Evolutionary conservation across 2,797 vertebrate genomes (phyloP), one percentile per base, ranked within the genome.

Genomic region (Hirundo rustica): DNA sequence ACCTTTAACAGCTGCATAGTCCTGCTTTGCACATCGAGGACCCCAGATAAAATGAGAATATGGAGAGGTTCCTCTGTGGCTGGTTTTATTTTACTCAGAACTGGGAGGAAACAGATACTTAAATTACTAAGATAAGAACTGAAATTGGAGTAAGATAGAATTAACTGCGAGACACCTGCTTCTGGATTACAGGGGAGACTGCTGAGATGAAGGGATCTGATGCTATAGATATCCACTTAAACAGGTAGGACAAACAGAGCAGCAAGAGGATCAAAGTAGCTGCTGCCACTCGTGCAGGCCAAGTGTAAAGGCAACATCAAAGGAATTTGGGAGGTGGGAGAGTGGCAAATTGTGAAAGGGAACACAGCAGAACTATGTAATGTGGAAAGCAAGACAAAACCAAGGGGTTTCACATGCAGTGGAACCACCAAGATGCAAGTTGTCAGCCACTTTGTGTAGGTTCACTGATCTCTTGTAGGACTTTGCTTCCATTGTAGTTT

Each of bases 111-210:
- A 85, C 4, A 85, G 71, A 27, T 82, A n/a, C 71, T 93, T 90
- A 76, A 60, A 79, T 88, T 66, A 51, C 64, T 62, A 82, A 75
- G 88, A 65, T 75, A 85, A 94, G 94, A 90, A 70, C 42, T 47
- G 73, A 90, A 92, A 88, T 79, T 93, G 53, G 93, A 97, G 60
- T 88, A 96, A 87, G 57, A 79, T 7, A 90, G 90, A 87, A 79
- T 94, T 93, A 94, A 38, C 86, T 60, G 50, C 47, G 57, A 45
- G 55, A 85, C 71, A 50, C 58, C 13, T 77, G 92, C 53, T 82
- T 87, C 80, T 89, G 88, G 86, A 87, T 97, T 95, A 92, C 84
- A 67, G 38, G 38, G 38, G 23, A 94, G 29, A 51, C 67, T 79
- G 80, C 53, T 45, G 65, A 95, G 88, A 67, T 91, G 91, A 94